Base-by-base conservation (phyloP, 2,888 invertebrate species). In the Vesta saturnalis region DNA sequence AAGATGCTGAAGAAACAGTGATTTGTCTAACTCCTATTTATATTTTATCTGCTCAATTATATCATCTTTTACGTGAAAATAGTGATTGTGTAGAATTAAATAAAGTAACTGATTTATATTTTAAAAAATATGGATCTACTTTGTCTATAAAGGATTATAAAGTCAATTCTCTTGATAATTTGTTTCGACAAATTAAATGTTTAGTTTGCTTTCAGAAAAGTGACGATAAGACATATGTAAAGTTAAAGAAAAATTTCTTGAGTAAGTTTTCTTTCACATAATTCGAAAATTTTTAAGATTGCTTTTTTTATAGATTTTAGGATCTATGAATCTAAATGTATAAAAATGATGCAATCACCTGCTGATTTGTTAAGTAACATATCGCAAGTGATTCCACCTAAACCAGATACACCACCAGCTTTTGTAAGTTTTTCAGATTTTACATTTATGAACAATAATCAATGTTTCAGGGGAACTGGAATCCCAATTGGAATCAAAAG, bases 41-140 rank as follows among this genome's bases (percentile, higher is more conserved):
- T 70, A 74, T 80, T 19, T 73, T 83, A 62, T 83, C 82, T 1
- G 83, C 84, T 2, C 80, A 83, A 71, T 69, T 84, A n/a, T 85
- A 84, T 72, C 77, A 80, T 39, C 73, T 84, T 39, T 70, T 85
- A 23, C 80, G 77, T 66, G 74, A 74, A 60, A 77, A 79, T 60
- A 79, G 79, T 10, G 83, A 83, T 46, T 76, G 77, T 18, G 73
- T 83, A 12, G 63, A 77, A 6, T 81, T 78, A 59, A 74, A 70
- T 39, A 75, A 79, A 52, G 64, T 85, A 15, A 80, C 81, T 68
- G 75, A 73, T 57, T 52, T 78, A 16, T 83, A 82, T 71, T 70
- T 72, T 15, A 76, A 78, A n/a, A 72, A 74, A 52, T 83, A 80
- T 70, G 80, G 81, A 12, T 78, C 80, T 57, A 72, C 77, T 23